These are phyloP conservation scores for Argyra leucocephala DNA, from an alignment of 2,888 invertebrate species.

Conservation along the genomic window DNA sequence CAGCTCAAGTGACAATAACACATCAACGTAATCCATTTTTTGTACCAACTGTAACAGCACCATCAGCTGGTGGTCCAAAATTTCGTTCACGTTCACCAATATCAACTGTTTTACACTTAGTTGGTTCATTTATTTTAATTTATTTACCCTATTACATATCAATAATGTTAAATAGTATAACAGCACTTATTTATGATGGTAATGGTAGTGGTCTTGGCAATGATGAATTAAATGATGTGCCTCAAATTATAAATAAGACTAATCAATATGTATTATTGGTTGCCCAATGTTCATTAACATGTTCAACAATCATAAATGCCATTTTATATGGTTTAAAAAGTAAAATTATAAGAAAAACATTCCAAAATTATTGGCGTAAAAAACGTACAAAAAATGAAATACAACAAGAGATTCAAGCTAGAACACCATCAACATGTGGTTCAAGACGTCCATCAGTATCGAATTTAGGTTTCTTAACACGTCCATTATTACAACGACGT, in stretches of 20 bases:
- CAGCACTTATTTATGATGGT: constrained; percentile 31
- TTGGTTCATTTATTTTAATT: constrained; percentile 60
- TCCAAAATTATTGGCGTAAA: constrained; percentile 69
- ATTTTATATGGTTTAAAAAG: constrained; percentile 68
- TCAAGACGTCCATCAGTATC: constrained; percentile 64
- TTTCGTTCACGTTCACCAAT: constrained; percentile 51
- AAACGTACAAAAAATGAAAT: constrained; percentile 69
- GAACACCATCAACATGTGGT: constrained; percentile 69
- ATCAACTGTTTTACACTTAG: constrained; percentile 60
- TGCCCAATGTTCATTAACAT: constrained; percentile 29
- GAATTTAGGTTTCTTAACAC: constrained; percentile 46
- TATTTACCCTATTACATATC: constrained; percentile 67
- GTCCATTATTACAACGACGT: constrained; percentile 47
- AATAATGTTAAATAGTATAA: constrained; percentile 56
- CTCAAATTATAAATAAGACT: constrained; percentile 14
- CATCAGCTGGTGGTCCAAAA: constrained; percentile 44
- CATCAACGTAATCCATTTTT: constrained; percentile 72
- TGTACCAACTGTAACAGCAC: constrained; percentile 56
- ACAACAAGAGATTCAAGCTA: constrained; percentile 69
- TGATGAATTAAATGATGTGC: constrained; percentile 8
- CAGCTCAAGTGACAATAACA: constrained; percentile 74
- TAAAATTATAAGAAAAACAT: constrained; percentile 59
- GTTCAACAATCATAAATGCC: constrained; percentile 65
- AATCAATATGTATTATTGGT: constrained; percentile 20
- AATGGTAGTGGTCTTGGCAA: constrained; percentile 24